A percentile compares a stretch with the other conserved stretches of the same genome.
These are phyloP conservation scores for Allolobophora icterica DNA, from an alignment of 2,888 invertebrate species.

Conservation along the genomic window DNA sequence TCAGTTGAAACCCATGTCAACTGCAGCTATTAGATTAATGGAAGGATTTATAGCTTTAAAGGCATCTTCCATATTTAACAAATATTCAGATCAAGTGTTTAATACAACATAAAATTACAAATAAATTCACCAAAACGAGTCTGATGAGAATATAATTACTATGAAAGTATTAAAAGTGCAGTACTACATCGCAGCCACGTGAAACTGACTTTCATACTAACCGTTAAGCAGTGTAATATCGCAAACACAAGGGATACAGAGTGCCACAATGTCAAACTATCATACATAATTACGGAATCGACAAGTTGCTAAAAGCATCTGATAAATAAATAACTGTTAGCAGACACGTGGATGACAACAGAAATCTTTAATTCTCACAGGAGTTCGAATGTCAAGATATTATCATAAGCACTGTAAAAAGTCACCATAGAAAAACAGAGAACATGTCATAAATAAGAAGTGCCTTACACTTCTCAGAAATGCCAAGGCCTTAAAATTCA, in stretches of 20 bases:
- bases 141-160: neutral
- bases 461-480: neutral
- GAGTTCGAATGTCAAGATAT: neutral
- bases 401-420: too few species aligned
- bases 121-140: neutral
- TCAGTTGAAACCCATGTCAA: neutral
- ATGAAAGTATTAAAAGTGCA: neutral
- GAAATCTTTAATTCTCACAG: neutral
- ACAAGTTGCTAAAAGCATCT: neutral
- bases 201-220: neutral
- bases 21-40: neutral
- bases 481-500: neutral
- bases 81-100: neutral
- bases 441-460: neutral
- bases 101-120: slow-evolving; percentile 8
- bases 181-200: neutral
- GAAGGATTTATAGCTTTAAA: neutral
- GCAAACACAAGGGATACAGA: neutral
- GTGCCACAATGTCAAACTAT: neutral
- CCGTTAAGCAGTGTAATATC: neutral
- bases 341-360: neutral
- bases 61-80: neutral
- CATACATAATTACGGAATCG: neutral
- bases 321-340: slow-evolving; percentile 17
- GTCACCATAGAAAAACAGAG: neutral